Percentiles rank a stretch among this genome's conserved stretches.
Conservation (phyloP, 2,797 vertebrate species). For the Alcedo atthis region DNA sequence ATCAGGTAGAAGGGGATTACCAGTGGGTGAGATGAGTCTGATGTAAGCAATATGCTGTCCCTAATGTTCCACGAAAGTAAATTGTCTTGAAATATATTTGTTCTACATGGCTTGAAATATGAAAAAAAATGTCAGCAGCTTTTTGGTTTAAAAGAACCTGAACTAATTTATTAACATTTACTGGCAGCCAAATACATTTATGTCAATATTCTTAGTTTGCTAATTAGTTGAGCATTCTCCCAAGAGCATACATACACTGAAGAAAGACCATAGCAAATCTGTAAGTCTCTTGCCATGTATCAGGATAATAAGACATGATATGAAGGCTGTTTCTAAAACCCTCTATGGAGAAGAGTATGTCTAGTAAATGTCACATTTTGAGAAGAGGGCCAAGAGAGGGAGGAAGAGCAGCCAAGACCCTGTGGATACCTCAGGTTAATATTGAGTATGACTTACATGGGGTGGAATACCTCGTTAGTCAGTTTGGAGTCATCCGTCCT, state of each 20-base stretch:
- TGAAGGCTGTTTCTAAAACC: neutral
- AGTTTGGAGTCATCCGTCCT: too few relatives aligned
- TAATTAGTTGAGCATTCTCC: neutral
- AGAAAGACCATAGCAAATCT: neutral
- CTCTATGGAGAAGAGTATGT: neutral
- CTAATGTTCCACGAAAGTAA: neutral
- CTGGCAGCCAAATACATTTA: neutral
- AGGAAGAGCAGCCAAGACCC: too few relatives aligned
- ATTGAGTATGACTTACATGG: too few relatives aligned
- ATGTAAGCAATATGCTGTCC: neutral
- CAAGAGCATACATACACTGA: neutral
- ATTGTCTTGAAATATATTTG: neutral
- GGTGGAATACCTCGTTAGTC: too few relatives aligned
- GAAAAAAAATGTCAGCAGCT: neutral
- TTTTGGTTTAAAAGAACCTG: neutral
- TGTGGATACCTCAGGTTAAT: too few relatives aligned
- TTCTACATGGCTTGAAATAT: neutral
- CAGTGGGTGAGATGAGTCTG: neutral
- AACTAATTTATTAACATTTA: neutral
- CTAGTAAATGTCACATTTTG: neutral
- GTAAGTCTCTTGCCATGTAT: neutral
- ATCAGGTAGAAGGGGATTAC: constrained; percentile 3
- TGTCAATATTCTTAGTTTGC: neutral
- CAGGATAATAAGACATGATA: neutral
- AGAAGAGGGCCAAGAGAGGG: neutral